Evolutionary conservation across 2,888 invertebrate genomes (phyloP).

Genomic region (Dromius quadrimaculatus): DNA sequence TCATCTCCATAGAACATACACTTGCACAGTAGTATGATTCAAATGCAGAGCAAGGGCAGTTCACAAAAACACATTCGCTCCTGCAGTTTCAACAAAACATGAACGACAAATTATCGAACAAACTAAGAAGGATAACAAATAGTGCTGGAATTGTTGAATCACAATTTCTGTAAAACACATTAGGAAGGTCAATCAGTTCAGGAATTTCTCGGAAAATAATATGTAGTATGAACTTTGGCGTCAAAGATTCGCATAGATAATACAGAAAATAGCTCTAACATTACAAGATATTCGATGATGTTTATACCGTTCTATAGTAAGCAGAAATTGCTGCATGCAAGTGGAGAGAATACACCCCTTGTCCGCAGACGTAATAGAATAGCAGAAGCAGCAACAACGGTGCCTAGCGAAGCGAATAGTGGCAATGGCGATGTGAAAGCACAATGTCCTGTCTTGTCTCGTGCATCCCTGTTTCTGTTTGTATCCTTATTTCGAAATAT

Average conservation of each 20-base stretch:
- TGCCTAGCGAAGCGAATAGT: conserved; percentile 6
- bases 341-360: conserved; percentile 1
- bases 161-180: too few species aligned
- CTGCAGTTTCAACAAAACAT: conserved; percentile 13
- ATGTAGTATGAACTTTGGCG: conserved; percentile 38
- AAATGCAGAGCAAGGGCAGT: conserved; percentile 40
- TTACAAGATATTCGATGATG: conserved; percentile 27
- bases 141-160: too few species aligned
- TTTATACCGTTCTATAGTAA: conserved; percentile 23
- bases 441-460: conserved; percentile 20
- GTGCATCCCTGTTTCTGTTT: not conserved
- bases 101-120: conserved; percentile 42
- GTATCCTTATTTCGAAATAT: conserved; percentile 5
- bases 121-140: too few species aligned
- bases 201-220: too few species aligned
- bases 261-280: conserved; percentile 23
- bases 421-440: conserved; percentile 19
- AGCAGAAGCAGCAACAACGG: conserved; percentile 10
- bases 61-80: conserved; percentile 22
- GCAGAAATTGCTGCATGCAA: not conserved
- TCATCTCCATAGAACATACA: too few species aligned
- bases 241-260: conserved; percentile 31
- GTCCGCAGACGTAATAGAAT: conserved; percentile 11
- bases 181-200: too few species aligned
- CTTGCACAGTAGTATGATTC: conserved; percentile 15